Conservation (phyloP, 2,888 invertebrate genomes). For the Torymus auratus region DNA sequence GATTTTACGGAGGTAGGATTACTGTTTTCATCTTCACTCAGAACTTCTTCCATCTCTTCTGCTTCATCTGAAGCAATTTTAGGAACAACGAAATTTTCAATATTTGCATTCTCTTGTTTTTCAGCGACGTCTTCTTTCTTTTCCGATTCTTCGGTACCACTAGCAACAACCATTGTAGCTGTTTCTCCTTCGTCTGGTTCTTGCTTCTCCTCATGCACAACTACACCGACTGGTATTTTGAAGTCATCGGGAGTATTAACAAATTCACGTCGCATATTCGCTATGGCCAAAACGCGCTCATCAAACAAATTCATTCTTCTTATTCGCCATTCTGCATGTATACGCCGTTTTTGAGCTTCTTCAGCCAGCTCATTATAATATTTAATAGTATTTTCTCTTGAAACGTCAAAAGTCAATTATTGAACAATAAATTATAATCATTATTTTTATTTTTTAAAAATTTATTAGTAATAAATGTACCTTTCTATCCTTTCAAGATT, state of each 20-base stretch:
- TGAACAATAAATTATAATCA: background rate
- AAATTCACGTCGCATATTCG: slow-evolving; percentile 40
- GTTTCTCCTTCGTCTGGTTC: background rate
- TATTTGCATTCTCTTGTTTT: slow-evolving; percentile 3
- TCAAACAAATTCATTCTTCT: slow-evolving; percentile 74
- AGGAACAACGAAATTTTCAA: slow-evolving; percentile 6
- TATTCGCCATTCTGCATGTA: slow-evolving; percentile 80
- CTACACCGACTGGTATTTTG: background rate
- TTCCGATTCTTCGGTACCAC: background rate
- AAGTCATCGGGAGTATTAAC: slow-evolving; percentile 48
- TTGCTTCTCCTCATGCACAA: slow-evolving; percentile 26
- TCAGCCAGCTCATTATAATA: slow-evolving; percentile 82
- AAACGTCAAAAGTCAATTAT: slow-evolving; percentile 32
- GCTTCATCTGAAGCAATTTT: background rate
- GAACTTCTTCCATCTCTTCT: background rate
- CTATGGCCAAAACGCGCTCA: slow-evolving; percentile 65
- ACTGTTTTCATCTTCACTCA: slow-evolving; percentile 41
- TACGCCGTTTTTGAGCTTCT: slow-evolving; percentile 80
- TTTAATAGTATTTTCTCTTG: slow-evolving; percentile 80
- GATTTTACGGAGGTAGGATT: slow-evolving; percentile 37
- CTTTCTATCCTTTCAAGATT: slow-evolving; percentile 65
- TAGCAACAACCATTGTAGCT: background rate
- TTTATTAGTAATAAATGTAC: slow-evolving; percentile 50
- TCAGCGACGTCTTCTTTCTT: slow-evolving; percentile 19
- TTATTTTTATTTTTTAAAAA: too few relatives aligned